Base-by-base conservation (phyloP, 1,140 invertebrate species). In the Wiebesia pumilae region DNA sequence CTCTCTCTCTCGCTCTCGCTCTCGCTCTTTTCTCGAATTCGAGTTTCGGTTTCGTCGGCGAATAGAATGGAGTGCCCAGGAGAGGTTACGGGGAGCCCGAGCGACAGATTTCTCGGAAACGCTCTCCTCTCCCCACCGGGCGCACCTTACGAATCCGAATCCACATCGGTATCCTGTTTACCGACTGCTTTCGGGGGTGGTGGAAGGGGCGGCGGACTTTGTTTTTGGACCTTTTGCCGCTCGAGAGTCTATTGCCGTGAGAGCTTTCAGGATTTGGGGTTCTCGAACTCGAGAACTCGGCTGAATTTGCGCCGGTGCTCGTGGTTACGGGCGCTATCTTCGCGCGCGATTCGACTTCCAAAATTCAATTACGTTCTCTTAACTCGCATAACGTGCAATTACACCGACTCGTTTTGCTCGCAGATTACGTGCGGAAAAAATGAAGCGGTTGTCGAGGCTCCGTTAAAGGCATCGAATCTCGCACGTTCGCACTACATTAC, bases 51-150 rank as follows among this genome's bases (percentile, higher is more conserved):
- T 78, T 78, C 14, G 69, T 16, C n/a, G n/a, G 58, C 54, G 71
- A 12, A 51, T 19, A 67, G 30, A 35, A 81, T 38, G 47, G 79
- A 33, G 75, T 0, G 33, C 9, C 16, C 58, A 43, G 21, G 0
- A 82, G 73, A 86, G 80, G 80, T 82, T 73, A 83, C 69, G 54
- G 9, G 51, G 43, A 21, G 62, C 24, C 47, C 58, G 81, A 43
- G 65, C 75, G 81, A 83, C 86, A 80, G 47, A 80, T 83, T 87
- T 87, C 81, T 87, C 81, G 65, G 85, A 83, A 87, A 24, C 16
- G 30, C 16, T 30, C 27, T 19, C 47, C 71, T 27, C 24, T 43
- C 38, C 38, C 24, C 58, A 3, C 27, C 24, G 51, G 27, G 43
- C n/a, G 67, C 27, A 1, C 47, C 71, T 21, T 7, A 3, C 71